Evolutionary conservation across 1,140 invertebrate genomes (phyloP).

Genomic region (Drosophila gunungcola): DNA sequence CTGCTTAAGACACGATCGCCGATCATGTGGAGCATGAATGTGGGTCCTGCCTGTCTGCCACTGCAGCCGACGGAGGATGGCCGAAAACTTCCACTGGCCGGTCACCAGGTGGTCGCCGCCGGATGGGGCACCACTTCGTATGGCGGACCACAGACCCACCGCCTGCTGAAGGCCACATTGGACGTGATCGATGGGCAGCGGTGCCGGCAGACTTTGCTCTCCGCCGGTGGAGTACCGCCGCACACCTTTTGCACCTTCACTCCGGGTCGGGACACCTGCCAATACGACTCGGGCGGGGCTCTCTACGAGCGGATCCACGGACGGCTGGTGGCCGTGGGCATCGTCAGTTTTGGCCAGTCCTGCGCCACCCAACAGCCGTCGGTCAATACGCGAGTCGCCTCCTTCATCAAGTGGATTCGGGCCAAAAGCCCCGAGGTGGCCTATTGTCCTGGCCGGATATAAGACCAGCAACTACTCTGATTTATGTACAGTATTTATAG

Average conservation of each 20-base stretch:
- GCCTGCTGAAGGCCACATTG: conserved; percentile 69
- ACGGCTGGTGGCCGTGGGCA: conserved; percentile 85
- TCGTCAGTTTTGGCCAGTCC: conserved; percentile 88
- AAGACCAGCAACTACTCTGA: conserved; percentile 26
- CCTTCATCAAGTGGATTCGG: conserved; percentile 90
- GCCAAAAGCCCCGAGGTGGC: conserved; percentile 76
- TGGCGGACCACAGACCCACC: conserved; percentile 70
- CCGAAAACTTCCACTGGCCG: conserved; percentile 39
- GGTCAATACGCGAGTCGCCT: conserved; percentile 89
- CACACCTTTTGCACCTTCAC: conserved; percentile 80
- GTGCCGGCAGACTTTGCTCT: conserved; percentile 45
- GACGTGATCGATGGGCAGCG: conserved; percentile 62
- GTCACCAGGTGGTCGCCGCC: conserved; percentile 65
- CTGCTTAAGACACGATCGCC: conserved; percentile 55
- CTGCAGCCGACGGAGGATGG: conserved; percentile 46
- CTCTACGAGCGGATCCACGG: conserved; percentile 64
- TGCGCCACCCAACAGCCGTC: conserved; percentile 87
- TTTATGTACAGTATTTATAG: conserved; percentile 21
- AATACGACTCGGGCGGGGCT: conserved; percentile 82
- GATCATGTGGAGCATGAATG: conserved; percentile 68
- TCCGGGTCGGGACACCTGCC: conserved; percentile 75
- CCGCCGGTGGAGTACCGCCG: conserved; percentile 18
- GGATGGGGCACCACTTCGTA: conserved; percentile 83
- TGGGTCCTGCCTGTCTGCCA: conserved; percentile 78
- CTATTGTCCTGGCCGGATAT: conserved; percentile 56